These are phyloP conservation scores for Sebastes schlegelii DNA, from an alignment of 2,113 vertebrate species.

Conservation along the genomic window DNA sequence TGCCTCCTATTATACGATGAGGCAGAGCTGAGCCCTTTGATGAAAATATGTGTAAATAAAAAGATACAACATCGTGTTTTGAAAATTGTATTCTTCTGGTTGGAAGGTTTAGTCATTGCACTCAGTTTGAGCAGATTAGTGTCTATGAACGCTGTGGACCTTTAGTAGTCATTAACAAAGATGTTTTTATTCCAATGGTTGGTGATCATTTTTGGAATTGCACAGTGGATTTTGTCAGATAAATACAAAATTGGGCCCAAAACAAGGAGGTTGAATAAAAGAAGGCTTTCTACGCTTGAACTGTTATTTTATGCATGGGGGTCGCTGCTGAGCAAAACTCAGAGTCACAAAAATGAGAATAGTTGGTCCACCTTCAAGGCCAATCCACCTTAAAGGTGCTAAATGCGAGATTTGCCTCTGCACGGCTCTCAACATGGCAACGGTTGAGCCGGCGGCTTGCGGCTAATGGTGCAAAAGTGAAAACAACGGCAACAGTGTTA, in stretches of 20 bases:
- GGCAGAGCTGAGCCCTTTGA: slow-evolving; percentile 37
- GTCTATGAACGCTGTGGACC: background rate
- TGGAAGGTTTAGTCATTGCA: background rate
- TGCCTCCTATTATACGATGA: slow-evolving; percentile 33
- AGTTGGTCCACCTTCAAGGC: too few species aligned
- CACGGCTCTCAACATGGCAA: too few species aligned
- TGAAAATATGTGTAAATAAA: slow-evolving; percentile 25
- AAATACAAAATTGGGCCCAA: background rate
- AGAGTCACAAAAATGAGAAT: too few species aligned
- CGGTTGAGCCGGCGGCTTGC: too few species aligned
- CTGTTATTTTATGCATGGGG: too few species aligned
- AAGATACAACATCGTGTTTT: slow-evolving; percentile 1
- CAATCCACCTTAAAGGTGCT: too few species aligned
- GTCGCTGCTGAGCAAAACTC: too few species aligned
- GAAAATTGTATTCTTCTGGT: background rate
- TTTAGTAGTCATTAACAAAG: background rate
- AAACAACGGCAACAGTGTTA: too few species aligned
- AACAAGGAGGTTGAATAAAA: background rate
- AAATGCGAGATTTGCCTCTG: too few species aligned
- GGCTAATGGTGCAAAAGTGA: too few species aligned
- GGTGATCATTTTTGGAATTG: background rate
- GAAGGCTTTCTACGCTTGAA: background rate
- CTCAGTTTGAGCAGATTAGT: background rate
- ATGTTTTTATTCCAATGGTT: background rate
- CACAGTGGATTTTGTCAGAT: background rate